These are phyloP conservation scores for Prochilodus magdalenae DNA, from an alignment of 2,113 vertebrate genomes.

Conservation along the genomic window DNA sequence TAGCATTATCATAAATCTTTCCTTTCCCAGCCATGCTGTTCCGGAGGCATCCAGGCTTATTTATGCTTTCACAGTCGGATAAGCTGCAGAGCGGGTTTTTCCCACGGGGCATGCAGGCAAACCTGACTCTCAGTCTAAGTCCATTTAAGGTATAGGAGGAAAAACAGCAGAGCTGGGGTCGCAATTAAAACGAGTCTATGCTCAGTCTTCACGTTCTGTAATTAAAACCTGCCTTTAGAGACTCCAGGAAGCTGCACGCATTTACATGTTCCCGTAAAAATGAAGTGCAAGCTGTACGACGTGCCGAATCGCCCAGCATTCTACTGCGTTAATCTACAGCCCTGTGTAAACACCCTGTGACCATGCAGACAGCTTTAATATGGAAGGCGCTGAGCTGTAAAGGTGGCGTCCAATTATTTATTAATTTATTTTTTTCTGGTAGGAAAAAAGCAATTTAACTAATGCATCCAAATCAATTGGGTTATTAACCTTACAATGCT, in stretches of 20 bases:
- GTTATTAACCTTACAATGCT: constrained; percentile 29
- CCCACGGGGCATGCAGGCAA: constrained; percentile 35
- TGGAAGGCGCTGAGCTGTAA: constrained; percentile 44
- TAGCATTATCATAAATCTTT: constrained; percentile 65
- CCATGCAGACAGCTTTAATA: neutral
- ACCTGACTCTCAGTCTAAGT: constrained; percentile 62
- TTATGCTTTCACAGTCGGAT: constrained; percentile 59
- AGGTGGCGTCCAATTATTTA: constrained; percentile 52
- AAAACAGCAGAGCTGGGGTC: constrained; percentile 62
- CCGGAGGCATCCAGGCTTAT: constrained; percentile 61
- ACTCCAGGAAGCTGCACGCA: constrained; percentile 61
- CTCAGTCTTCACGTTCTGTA: constrained; percentile 71
- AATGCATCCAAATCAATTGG: constrained; percentile 34
- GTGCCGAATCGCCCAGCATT: neutral
- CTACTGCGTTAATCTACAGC: neutral
- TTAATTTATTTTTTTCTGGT: constrained; percentile 41
- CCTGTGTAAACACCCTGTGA: neutral
- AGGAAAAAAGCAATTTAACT: constrained; percentile 51
- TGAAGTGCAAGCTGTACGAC: neutral
- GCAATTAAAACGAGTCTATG: constrained; percentile 71
- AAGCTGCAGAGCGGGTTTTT: constrained; percentile 40
- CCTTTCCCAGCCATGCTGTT: constrained; percentile 57
- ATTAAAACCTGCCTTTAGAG: constrained; percentile 72
- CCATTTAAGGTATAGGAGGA: constrained; percentile 68
- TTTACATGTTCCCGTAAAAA: constrained; percentile 50